phyloP scores from a whole-genome alignment of 23 tunicate species.

The Trididemnum nubilum region DNA sequence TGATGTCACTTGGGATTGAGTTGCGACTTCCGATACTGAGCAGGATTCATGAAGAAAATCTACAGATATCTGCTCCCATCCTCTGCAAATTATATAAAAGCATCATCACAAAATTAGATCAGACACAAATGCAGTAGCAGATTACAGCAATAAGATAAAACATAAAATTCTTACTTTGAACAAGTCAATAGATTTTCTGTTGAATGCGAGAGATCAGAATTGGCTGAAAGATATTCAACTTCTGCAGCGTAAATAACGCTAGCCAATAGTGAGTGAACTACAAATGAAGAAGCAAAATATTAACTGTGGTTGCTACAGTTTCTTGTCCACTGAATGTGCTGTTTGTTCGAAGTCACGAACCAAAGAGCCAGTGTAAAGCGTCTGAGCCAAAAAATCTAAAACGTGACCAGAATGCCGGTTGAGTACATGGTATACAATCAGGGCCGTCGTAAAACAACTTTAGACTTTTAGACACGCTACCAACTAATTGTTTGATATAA shows the following conservation, averaged over 20 bases:
- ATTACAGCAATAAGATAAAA: background rate
- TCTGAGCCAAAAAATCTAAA: too few species aligned
- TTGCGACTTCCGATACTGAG: background rate
- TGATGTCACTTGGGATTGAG: constrained; percentile 9
- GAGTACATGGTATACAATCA: background rate
- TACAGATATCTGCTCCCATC: background rate
- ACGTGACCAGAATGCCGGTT: too few species aligned
- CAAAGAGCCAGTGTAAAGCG: too few species aligned
- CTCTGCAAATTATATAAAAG: too few species aligned
- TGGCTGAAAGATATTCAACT: background rate
- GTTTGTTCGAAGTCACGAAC: too few species aligned
- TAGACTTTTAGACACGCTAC: too few species aligned
- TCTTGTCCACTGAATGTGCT: background rate
- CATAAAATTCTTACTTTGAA: background rate
- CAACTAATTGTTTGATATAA: too few species aligned
- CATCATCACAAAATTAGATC: too few species aligned
- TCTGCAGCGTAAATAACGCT: background rate
- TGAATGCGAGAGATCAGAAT: background rate
- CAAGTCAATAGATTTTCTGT: background rate
- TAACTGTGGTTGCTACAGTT: background rate
- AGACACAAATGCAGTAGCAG: background rate
- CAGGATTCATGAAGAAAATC: background rate
- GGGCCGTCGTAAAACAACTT: too few species aligned
- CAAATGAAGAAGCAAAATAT: background rate
- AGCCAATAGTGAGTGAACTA: constrained; percentile 4